phyloP scores from a whole-genome alignment of 2,888 invertebrate species.

The Dexiosoma caninum region DNA sequence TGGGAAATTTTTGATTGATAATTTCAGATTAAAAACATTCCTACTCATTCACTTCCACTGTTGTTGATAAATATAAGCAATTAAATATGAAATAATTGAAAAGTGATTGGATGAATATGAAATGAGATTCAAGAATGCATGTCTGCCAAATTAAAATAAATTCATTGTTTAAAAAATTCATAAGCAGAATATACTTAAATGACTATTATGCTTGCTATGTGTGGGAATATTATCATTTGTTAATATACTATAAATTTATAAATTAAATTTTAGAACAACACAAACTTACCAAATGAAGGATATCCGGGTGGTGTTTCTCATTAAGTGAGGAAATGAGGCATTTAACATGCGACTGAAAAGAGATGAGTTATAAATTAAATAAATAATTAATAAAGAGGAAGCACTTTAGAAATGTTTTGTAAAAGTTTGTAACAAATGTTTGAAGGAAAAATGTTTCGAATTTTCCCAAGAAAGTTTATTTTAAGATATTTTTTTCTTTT shows the following conservation, averaged over 20 bases:
- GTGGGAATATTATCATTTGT: no score
- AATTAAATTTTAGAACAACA: neutral
- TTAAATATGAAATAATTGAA: conserved; percentile 17
- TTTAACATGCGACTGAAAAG: conserved; percentile 5
- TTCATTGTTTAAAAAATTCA: neutral
- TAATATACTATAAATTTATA: neutral
- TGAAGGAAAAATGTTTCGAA: no score
- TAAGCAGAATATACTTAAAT: neutral
- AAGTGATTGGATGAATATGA: conserved; percentile 3
- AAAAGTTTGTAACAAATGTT: no score
- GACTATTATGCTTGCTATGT: no score
- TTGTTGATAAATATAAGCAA: conserved; percentile 7
- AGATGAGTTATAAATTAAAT: neutral
- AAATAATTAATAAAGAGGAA: neutral
- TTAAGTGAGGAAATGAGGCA: neutral
- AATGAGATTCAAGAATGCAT: conserved; percentile 12
- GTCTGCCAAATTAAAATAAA: neutral
- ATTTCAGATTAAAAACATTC: neutral
- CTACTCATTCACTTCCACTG: neutral
- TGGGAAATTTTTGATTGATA: neutral
- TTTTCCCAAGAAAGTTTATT: no score
- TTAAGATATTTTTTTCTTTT: no score
- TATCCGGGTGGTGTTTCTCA: neutral
- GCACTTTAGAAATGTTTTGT: no score
- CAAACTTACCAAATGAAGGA: conserved; percentile 20